Evolutionary conservation across 2,888 invertebrate species (phyloP).

Genomic region (Chrysodeixis includens): DNA sequence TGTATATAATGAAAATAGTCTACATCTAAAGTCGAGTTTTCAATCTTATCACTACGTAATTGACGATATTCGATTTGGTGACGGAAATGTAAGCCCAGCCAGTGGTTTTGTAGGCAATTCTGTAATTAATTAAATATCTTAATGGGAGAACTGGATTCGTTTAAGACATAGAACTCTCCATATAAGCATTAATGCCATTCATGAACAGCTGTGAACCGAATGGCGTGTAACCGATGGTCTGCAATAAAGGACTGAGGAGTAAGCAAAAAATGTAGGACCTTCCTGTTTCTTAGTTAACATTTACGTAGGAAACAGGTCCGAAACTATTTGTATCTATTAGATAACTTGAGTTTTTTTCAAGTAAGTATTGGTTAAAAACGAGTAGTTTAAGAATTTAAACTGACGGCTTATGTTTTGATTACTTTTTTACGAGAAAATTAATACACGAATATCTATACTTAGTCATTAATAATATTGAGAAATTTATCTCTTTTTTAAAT

Average conservation of each 20-base stretch:
- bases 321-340: background rate
- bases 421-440: too few species aligned
- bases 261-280: background rate
- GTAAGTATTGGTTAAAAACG: too few species aligned
- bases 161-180: constrained; percentile 18
- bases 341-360: background rate
- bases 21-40: too few species aligned
- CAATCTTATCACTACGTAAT: too few species aligned
- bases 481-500: too few species aligned
- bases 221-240: background rate
- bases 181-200: constrained; percentile 17
- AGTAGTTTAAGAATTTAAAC: too few species aligned
- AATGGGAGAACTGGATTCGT: constrained; percentile 49
- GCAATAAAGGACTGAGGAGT: background rate
- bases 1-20: too few species aligned
- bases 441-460: too few species aligned
- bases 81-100: constrained; percentile 39
- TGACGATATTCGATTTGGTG: constrained; percentile 24
- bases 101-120: constrained; percentile 52
- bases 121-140: constrained; percentile 66
- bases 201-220: constrained; percentile 20
- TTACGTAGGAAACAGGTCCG: constrained; percentile 4
- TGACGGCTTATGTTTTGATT: too few species aligned
- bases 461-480: too few species aligned
- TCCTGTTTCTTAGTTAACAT: constrained; percentile 18